These are phyloP conservation scores for Heteropelma amictum DNA, from an alignment of 2,888 invertebrate genomes.

Conservation along the genomic window DNA sequence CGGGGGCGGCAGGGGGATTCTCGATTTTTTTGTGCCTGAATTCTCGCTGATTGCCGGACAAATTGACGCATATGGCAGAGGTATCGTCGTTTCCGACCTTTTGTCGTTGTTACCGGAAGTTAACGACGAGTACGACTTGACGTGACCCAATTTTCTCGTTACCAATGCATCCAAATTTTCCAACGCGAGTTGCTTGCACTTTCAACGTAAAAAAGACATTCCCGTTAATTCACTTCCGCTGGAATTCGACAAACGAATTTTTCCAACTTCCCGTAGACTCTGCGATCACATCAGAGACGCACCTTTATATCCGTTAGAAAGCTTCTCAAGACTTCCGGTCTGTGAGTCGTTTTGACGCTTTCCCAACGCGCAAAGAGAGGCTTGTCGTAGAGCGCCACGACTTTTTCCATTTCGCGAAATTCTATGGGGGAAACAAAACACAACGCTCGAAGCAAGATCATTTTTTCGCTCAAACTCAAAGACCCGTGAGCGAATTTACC, in stretches of 20 bases:
- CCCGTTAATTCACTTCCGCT: neutral
- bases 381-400: slow-evolving; percentile 71
- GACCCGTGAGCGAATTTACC: slow-evolving; percentile 65
- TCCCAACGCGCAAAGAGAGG: slow-evolving; percentile 71
- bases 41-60: slow-evolving; percentile 13
- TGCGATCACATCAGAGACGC: neutral
- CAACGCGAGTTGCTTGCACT: slow-evolving; percentile 69
- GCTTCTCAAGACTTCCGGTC: slow-evolving; percentile 64
- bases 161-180: slow-evolving; percentile 64
- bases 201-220: slow-evolving; percentile 4
- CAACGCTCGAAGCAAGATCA: neutral
- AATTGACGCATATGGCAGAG: slow-evolving; percentile 50
- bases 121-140: slow-evolving; percentile 35
- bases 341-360: slow-evolving; percentile 64
- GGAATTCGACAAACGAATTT: neutral
- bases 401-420: slow-evolving; percentile 69
- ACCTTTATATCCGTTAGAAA: slow-evolving; percentile 60
- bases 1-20: slow-evolving; percentile 55
- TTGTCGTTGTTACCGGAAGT: slow-evolving; percentile 15
- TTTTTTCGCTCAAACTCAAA: neutral
- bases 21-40: slow-evolving; percentile 30
- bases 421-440: slow-evolving; percentile 55
- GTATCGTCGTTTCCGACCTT: slow-evolving; percentile 32
- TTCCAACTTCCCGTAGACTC: neutral
- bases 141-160: slow-evolving; percentile 60